Conservation (phyloP, 2,888 invertebrate genomes). For the Drosophila monieri region DNA sequence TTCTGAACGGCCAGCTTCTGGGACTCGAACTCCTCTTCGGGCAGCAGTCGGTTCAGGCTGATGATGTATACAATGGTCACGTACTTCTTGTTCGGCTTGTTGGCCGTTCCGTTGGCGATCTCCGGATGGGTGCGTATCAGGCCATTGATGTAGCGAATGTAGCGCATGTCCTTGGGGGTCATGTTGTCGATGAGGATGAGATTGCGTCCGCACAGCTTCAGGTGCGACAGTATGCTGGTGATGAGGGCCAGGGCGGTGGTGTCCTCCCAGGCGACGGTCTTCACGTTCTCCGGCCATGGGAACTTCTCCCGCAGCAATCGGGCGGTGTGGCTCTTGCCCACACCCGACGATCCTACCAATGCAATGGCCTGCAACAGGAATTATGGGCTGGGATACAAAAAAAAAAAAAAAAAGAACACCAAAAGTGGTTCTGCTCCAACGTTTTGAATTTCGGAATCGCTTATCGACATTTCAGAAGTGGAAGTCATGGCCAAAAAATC, state of each 20-base stretch:
- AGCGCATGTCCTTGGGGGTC: slow-evolving; percentile 53
- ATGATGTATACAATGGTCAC: slow-evolving; percentile 78
- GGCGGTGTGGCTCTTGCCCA: slow-evolving; percentile 80
- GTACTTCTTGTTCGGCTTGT: slow-evolving; percentile 34
- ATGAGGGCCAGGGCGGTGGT: slow-evolving; percentile 19
- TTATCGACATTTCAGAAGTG: not conserved
- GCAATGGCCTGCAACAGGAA: slow-evolving; percentile 62
- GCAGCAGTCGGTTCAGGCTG: slow-evolving; percentile 64
- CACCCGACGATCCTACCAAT: slow-evolving; percentile 75
- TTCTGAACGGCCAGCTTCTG: slow-evolving; percentile 43
- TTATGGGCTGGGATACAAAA: not conserved
- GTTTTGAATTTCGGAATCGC: not conserved
- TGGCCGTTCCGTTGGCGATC: slow-evolving; percentile 2
- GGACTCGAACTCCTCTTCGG: slow-evolving; percentile 30
- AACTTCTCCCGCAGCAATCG: slow-evolving; percentile 67
- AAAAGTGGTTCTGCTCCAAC: not conserved
- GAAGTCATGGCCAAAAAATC: too few relatives aligned
- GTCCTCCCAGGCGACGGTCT: slow-evolving; percentile 72
- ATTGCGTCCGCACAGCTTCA: slow-evolving; percentile 81
- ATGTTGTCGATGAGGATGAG: slow-evolving; percentile 81
- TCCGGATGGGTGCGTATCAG: slow-evolving; percentile 27
- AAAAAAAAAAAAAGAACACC: too few relatives aligned
- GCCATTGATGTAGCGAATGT: slow-evolving; percentile 63
- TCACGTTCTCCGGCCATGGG: slow-evolving; percentile 81
- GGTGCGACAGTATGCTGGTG: slow-evolving; percentile 40